Conservation (phyloP, 1,140 invertebrate genomes). For the Agraylea sexmaculata region DNA sequence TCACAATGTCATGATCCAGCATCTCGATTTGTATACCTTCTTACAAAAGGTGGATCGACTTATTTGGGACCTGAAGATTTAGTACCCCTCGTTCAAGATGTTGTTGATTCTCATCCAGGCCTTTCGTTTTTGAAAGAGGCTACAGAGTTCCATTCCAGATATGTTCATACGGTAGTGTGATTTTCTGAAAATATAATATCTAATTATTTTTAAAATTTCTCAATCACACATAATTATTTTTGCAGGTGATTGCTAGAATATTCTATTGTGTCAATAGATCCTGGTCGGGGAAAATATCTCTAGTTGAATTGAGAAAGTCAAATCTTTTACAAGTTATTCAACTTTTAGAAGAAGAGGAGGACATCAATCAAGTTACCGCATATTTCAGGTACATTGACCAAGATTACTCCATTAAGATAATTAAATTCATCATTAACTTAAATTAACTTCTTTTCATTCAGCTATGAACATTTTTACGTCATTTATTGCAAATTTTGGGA, state of each 20-base stretch:
- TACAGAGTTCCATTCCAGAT: constrained; percentile 96
- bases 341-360: constrained; percentile 79
- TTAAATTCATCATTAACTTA: no score
- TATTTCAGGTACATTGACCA: constrained; percentile 90
- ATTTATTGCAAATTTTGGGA: constrained; percentile 99
- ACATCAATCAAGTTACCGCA: constrained; percentile 95
- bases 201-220: constrained; percentile 5
- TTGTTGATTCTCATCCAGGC: constrained; percentile 98
- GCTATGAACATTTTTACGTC: constrained; percentile 99
- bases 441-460: constrained; percentile 47
- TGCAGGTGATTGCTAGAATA: constrained; percentile 90
- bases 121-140: constrained; percentile 93
- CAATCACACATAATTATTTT: constrained; percentile 17
- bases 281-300: constrained; percentile 88
- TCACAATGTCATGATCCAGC: constrained; percentile 76
- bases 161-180: constrained; percentile 84
- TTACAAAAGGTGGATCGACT: constrained; percentile 53
- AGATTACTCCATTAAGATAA: no score
- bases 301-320: constrained; percentile 80
- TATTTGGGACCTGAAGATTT: constrained; percentile 76
- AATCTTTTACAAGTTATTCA: constrained; percentile 73
- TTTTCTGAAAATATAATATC: constrained; percentile 6
- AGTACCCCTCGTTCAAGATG: constrained; percentile 88
- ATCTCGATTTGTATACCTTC: constrained; percentile 79
- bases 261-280: constrained; percentile 97